A percentile compares a stretch with the other conserved stretches of the same genome.
Evolutionary conservation across 2,797 vertebrate genomes (phyloP).

Genomic region (Enteromius anoplus): DNA sequence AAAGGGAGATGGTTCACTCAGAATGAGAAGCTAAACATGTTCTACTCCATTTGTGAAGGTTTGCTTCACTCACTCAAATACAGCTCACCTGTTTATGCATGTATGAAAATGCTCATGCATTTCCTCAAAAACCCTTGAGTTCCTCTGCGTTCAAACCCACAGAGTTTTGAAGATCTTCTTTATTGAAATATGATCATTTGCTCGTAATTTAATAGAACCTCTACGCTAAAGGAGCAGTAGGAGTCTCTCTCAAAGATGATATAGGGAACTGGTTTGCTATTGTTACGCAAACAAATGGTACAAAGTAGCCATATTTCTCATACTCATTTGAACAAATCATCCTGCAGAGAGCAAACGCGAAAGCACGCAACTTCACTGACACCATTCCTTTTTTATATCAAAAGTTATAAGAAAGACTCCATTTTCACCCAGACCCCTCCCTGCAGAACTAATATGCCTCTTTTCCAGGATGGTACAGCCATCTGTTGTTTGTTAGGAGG

Average conservation of each 20-base stretch:
- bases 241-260: not conserved
- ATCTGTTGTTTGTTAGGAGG: conserved; percentile 83
- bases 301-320: not conserved
- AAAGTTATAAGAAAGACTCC: conserved; percentile 59
- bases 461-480: conserved; percentile 76
- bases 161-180: not conserved
- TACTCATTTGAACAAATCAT: not conserved
- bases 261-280: not conserved
- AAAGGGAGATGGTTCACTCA: not conserved
- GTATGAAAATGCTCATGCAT: conserved; percentile 4
- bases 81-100: conserved; percentile 9
- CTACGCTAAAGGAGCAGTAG: not conserved
- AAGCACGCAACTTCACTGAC: conserved; percentile 1
- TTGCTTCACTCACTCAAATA: conserved; percentile 11
- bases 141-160: not conserved
- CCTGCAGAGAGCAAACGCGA: not conserved
- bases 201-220: conserved; percentile 5
- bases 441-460: conserved; percentile 71
- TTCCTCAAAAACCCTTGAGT: not conserved
- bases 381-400: conserved; percentile 8
- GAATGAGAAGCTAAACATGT: conserved; percentile 18
- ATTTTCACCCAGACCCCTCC: conserved; percentile 59
- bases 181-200: not conserved
- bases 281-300: not conserved
- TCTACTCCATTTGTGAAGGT: conserved; percentile 7